Conservation (phyloP, 2,888 invertebrate species). For the Trichopoda pennipes region DNA sequence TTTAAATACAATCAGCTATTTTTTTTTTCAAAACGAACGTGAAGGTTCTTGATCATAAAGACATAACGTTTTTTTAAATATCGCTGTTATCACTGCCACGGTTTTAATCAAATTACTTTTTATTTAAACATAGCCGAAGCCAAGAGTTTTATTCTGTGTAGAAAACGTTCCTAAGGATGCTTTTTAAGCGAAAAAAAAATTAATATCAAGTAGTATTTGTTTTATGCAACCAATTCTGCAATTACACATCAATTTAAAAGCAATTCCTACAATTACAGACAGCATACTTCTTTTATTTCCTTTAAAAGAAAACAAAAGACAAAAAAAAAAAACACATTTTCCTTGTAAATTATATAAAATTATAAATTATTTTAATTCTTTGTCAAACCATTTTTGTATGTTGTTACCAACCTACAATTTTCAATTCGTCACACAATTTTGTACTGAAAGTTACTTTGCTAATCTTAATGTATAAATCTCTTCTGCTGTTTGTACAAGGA, state of each 20-base stretch:
- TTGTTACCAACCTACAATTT: slow-evolving; percentile 8
- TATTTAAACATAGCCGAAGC: no score
- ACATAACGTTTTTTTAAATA: no score
- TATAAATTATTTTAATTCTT: background rate
- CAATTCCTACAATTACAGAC: slow-evolving; percentile 2
- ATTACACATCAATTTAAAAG: slow-evolving; percentile 49
- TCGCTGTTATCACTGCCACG: no score
- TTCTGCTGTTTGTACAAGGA: slow-evolving; percentile 30
- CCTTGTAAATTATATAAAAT: slow-evolving; percentile 19
- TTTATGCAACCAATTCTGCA: background rate
- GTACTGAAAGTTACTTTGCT: slow-evolving; percentile 20
- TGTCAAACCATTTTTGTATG: slow-evolving; percentile 1
- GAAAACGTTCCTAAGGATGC: no score
- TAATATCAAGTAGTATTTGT: no score
- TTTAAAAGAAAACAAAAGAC: no score
- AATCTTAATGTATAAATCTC: background rate
- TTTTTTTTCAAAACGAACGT: no score
- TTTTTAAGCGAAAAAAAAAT: no score
- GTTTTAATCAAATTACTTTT: no score
- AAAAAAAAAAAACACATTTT: background rate
- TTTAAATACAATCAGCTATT: no score
- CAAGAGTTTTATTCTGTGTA: no score
- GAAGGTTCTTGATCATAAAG: no score
- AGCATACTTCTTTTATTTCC: background rate
- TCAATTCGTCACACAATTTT: slow-evolving; percentile 17